Percentiles rank a stretch among this genome's conserved stretches.
phyloP scores from a whole-genome alignment of 1,140 invertebrate species.

The Helicoverpa armigera region DNA sequence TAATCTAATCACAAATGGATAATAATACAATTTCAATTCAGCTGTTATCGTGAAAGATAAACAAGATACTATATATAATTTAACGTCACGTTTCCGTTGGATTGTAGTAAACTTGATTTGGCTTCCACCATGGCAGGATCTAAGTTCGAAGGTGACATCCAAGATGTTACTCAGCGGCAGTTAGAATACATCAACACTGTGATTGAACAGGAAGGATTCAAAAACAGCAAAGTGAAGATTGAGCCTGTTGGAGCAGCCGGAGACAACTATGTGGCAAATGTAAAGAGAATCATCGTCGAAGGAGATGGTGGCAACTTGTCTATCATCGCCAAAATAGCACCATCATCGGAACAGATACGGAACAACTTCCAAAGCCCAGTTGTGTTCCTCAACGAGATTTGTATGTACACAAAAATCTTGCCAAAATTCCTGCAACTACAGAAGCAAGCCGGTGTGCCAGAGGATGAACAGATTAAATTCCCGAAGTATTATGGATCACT shows the following conservation, averaged over 20 bases:
- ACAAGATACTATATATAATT: too few species aligned
- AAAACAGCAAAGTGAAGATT: slow-evolving; percentile 46
- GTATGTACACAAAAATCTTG: slow-evolving; percentile 55
- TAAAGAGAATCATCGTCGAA: slow-evolving; percentile 53
- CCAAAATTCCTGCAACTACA: slow-evolving; percentile 74
- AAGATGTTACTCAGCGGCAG: slow-evolving; percentile 42
- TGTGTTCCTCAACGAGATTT: slow-evolving; percentile 35
- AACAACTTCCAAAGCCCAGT: not conserved
- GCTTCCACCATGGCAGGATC: not conserved
- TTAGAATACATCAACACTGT: slow-evolving; percentile 46
- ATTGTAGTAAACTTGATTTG: too few species aligned
- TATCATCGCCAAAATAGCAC: slow-evolving; percentile 51
- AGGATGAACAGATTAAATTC: slow-evolving; percentile 64
- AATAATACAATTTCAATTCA: too few species aligned
- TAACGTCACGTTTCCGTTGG: too few species aligned
- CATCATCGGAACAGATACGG: not conserved
- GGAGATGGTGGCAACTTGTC: slow-evolving; percentile 44
- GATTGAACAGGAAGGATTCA: slow-evolving; percentile 51
- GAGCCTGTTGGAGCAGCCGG: slow-evolving; percentile 53
- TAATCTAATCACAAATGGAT: too few species aligned
- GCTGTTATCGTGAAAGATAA: too few species aligned
- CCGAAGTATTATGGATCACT: slow-evolving; percentile 76
- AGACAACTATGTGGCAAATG: slow-evolving; percentile 57
- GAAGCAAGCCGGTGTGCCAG: slow-evolving; percentile 57
- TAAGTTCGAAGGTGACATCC: slow-evolving; percentile 52